Evolutionary conservation across 2,888 invertebrate species (phyloP), one percentile per base, ranked within the genome.

Genomic region (Noctua janthina): DNA sequence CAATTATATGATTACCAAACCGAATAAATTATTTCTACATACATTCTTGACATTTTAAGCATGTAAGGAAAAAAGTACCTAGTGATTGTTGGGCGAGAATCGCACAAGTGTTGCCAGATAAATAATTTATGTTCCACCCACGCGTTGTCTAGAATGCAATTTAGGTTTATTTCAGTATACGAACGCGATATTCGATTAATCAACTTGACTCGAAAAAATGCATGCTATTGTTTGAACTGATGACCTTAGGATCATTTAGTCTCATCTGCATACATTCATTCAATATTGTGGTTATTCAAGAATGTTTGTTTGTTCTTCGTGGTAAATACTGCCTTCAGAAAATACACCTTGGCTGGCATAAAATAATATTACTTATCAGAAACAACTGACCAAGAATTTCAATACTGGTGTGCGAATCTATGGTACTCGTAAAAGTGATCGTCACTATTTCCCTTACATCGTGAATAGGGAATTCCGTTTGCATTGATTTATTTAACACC

Each of bases 91-190:
- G 49, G 4, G 35, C 66, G 81, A 84, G 70, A 71, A 49, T 77
- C 77, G 71, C 8, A 20, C 82, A 75, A 81, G 73, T 74, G 81
- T 83, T 74, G 78, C 51, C 76, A 43, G n/a, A 73, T 74, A 66
- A 35, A 71, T 87, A 73, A 85, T 82, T 76, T 83, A 85, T 85
- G 43, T 64, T 39, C 64, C 72, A n/a, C 90, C 87, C 77, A 89
- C 89, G 66, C 76, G 67, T 20, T 76, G 76, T 80, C 71, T 74
- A 59, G 17, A 49, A 54, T 79, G 73, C 74, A 81, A 69, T 39
- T 39, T 84, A 81, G 71, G 68, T 88, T 87, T 81, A 82, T 87
- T 89, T 84, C 59, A 89, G 79, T 89, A 62, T 6, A 81, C 13
- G 46, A 69, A 72, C 69, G 46, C 56, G 56, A 67, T 74, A 76